Base-by-base conservation (phyloP, 2,797 vertebrate genomes). In the Gymnoscopelus braueri region DNA sequence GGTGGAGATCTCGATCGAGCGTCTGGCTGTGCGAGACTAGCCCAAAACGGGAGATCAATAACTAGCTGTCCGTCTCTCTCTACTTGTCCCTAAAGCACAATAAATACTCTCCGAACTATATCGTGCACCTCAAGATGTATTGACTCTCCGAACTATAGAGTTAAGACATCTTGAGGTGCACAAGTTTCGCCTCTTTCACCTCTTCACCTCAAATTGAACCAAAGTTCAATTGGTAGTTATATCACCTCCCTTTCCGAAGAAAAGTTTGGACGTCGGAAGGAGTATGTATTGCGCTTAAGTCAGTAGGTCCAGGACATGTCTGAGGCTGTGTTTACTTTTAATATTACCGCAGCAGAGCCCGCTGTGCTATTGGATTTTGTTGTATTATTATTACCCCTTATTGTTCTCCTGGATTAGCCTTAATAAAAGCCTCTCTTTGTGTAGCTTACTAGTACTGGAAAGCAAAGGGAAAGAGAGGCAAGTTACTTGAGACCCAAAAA, bases 181-280 rank as follows among this genome's bases (percentile, higher is more conserved):
- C 39, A 2, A 44, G 9, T n/a, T n/a, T n/a, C n/a, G n/a, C n/a
- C n/a, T n/a, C n/a, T n/a, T n/a, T n/a, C n/a, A n/a, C n/a, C n/a
- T n/a, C n/a, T n/a, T n/a, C n/a, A n/a, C n/a, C n/a, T n/a, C n/a
- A n/a, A n/a, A n/a, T n/a, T n/a, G n/a, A n/a, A n/a, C n/a, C n/a
- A n/a, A n/a, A n/a, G n/a, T n/a, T n/a, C n/a, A 81, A 74, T 84
- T 84, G 88, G 80, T 77, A 79, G 80, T 82, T 77, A 80, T 82
- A 83, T 81, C 84, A 85, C 19, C 19, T 19, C 19, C 19, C 19
- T 19, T 19, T 19, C 19, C 1, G 19, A 19, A 19, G 19, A 19
- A 19, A 19, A 19, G 1, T 19, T 1, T 19, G 19, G 19, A 19
- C 19, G 19, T 19, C 19, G 19, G 19, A 81, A 86, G 86, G 86